A percentile compares a stretch with the other conserved stretches of the same genome.
phyloP scores from a whole-genome alignment of 2,113 vertebrate genomes.

The Chauna torquata region DNA sequence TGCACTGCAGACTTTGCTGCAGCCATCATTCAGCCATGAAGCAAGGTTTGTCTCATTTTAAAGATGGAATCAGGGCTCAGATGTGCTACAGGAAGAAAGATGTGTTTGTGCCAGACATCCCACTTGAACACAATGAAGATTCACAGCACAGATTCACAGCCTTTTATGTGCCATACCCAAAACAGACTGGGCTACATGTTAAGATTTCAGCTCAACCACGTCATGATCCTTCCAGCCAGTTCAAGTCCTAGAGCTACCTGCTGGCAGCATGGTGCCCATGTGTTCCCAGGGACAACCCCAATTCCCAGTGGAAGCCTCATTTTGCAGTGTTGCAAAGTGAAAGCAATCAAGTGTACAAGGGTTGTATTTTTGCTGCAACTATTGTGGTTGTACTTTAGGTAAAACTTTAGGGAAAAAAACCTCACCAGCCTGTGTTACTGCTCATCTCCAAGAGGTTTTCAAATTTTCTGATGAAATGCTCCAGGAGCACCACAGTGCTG shows the following conservation, averaged over 20 bases:
- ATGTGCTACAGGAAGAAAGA: background rate
- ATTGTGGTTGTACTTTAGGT: background rate
- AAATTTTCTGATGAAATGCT: background rate
- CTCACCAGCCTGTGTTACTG: background rate
- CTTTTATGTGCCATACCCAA: background rate
- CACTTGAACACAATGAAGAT: background rate
- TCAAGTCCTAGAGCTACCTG: fast-evolving
- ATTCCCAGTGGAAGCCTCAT: background rate
- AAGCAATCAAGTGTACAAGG: background rate
- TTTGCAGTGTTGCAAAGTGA: background rate
- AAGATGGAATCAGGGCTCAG: background rate
- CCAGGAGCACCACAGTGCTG: background rate
- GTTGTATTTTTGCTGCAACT: background rate
- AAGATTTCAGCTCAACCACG: background rate
- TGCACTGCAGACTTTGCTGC: background rate
- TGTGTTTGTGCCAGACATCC: background rate
- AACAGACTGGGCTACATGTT: background rate
- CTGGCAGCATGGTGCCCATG: background rate
- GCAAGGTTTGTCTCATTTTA: background rate
- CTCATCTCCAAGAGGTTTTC: background rate
- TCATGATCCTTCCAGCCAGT: background rate
- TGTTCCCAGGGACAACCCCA: background rate
- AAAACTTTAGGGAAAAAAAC: background rate
- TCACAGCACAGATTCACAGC: background rate
- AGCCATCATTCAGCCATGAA: background rate